phyloP scores from a whole-genome alignment of 30 jellyfish, hydroid and myxozoan species.

The Chrysaora quinquecirrha region DNA sequence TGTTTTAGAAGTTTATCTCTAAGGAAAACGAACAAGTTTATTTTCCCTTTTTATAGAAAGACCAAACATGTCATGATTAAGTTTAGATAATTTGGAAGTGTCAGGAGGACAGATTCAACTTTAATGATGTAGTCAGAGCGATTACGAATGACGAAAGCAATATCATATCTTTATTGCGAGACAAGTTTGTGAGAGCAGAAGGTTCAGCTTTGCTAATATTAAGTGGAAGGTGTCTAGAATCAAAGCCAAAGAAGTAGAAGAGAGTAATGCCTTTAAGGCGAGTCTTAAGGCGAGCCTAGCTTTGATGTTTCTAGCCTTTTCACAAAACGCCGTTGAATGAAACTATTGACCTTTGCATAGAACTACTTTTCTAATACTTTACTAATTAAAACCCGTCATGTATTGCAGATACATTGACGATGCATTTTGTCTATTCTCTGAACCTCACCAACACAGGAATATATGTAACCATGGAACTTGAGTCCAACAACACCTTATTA shows the following conservation, averaged over 20 bases:
- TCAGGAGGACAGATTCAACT: neutral
- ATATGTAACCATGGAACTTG: too few relatives aligned
- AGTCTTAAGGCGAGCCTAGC: neutral
- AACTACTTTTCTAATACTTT: too few relatives aligned
- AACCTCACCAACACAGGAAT: too few relatives aligned
- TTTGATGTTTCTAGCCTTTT: too few relatives aligned
- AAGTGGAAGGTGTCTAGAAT: neutral
- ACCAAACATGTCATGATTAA: neutral
- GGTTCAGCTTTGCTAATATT: neutral
- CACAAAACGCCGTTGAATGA: too few relatives aligned
- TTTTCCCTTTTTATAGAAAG: neutral
- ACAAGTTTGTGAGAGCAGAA: neutral
- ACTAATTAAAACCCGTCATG: too few relatives aligned
- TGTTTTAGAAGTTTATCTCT: neutral
- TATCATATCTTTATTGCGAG: neutral
- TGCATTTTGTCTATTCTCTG: too few relatives aligned
- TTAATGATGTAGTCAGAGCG: neutral
- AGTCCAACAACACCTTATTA: too few relatives aligned
- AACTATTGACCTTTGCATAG: too few relatives aligned
- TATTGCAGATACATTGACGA: too few relatives aligned
- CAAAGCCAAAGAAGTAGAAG: neutral
- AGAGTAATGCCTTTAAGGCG: neutral
- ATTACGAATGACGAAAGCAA: neutral
- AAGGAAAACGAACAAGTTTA: too few relatives aligned
- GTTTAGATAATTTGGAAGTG: neutral